These are phyloP conservation scores for Ochotona curzoniae DNA, from an alignment of 2,113 vertebrate genomes.

Conservation along the genomic window DNA sequence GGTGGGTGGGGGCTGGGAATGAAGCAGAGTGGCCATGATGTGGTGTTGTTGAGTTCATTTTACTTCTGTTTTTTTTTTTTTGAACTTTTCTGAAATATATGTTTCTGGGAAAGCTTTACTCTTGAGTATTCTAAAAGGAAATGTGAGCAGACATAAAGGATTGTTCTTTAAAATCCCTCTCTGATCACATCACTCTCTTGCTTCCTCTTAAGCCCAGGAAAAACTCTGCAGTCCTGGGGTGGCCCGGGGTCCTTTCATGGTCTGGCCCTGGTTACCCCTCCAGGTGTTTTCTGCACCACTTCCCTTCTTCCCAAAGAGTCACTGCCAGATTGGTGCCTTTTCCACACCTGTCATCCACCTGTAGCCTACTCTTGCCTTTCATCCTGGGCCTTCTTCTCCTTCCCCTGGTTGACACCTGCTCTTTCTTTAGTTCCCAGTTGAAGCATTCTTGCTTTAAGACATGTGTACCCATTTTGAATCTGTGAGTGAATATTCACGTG, in stretches of 20 bases:
- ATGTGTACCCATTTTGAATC: neutral
- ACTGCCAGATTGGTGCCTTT: neutral
- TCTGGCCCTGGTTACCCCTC: neutral
- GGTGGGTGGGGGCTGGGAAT: too few species aligned
- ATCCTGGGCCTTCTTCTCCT: neutral
- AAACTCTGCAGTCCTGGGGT: neutral
- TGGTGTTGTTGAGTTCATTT: neutral
- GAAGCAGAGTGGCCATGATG: neutral
- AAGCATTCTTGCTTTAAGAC: neutral
- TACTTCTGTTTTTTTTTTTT: slow-evolving; percentile 36
- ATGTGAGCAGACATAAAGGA: neutral
- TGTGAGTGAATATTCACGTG: neutral
- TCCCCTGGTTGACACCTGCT: neutral
- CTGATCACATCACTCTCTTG: neutral
- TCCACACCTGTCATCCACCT: neutral
- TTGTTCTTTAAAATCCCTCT: neutral
- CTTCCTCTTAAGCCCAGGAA: neutral
- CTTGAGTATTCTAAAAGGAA: neutral
- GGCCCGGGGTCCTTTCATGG: rapidly evolving
- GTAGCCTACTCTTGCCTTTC: neutral
- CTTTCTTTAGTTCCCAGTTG: neutral
- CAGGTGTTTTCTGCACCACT: neutral
- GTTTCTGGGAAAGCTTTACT: neutral
- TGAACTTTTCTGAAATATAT: neutral
- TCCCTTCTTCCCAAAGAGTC: neutral